A percentile compares a stretch with the other conserved stretches of the same genome.
These are phyloP conservation scores for Orthosia gracilis DNA, from an alignment of 2,888 invertebrate species.

Conservation along the genomic window DNA sequence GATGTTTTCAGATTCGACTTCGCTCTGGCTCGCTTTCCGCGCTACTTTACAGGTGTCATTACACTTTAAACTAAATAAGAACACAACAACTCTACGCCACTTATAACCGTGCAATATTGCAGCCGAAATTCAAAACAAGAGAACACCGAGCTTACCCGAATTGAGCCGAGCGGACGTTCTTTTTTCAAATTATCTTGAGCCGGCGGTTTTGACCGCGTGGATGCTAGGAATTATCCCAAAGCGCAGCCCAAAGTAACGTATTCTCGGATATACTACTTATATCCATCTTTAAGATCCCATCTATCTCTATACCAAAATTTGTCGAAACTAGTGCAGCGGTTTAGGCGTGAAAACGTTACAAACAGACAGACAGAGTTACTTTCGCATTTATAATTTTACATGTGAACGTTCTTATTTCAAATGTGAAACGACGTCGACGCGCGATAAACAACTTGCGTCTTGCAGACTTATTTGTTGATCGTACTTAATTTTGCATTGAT, in stretches of 20 bases:
- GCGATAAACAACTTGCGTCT: constrained; percentile 86
- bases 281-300: no score
- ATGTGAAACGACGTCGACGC: constrained; percentile 81
- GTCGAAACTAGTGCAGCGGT: no score
- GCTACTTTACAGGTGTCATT: background rate
- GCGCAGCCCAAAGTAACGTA: no score
- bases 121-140: constrained; percentile 76
- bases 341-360: no score
- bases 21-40: background rate
- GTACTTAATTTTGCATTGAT: constrained; percentile 40
- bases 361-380: no score
- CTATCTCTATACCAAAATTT: no score
- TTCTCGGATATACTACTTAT: no score
- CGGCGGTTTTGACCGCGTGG: no score
- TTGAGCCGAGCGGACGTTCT: constrained; percentile 75
- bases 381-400: no score
- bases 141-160: constrained; percentile 73
- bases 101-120: constrained; percentile 72
- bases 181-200: constrained; percentile 69
- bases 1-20: no score
- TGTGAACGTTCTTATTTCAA: constrained; percentile 68
- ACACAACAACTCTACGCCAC: constrained; percentile 46
- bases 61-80: background rate
- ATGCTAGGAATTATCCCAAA: no score
- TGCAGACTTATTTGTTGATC: constrained; percentile 82